phyloP scores from a whole-genome alignment of 2,113 vertebrate genomes.

The Catharus minimus region DNA sequence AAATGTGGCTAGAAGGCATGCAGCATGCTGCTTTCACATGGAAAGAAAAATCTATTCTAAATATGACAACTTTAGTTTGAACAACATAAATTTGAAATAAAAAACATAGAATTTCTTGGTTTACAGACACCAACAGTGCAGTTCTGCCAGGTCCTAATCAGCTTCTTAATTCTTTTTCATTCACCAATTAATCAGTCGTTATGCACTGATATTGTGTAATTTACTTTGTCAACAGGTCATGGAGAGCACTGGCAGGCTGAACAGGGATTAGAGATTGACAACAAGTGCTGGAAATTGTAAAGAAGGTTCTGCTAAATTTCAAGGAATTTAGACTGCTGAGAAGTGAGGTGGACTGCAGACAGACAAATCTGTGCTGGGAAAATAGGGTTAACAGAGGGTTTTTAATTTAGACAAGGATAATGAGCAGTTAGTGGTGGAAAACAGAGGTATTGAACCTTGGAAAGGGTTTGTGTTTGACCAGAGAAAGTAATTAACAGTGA shows the following conservation, averaged over 20 bases:
- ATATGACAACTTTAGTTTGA: neutral
- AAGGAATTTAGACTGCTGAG: neutral
- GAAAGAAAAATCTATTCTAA: neutral
- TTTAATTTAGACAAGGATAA: neutral
- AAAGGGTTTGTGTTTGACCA: too few relatives aligned
- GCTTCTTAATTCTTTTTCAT: neutral
- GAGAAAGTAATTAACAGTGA: too few relatives aligned
- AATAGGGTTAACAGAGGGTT: neutral
- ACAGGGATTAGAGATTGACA: neutral
- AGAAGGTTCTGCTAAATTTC: neutral
- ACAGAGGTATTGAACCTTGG: too few relatives aligned
- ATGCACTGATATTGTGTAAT: fast-evolving
- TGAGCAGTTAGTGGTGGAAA: too few relatives aligned
- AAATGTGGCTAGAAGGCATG: neutral
- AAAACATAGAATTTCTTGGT: neutral
- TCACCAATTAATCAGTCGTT: neutral
- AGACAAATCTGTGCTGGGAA: neutral
- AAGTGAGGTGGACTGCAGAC: too few relatives aligned
- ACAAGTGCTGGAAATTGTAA: neutral
- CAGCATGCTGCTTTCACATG: neutral
- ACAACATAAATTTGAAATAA: neutral
- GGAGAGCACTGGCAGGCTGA: neutral
- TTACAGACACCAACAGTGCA: neutral
- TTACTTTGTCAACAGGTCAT: neutral
- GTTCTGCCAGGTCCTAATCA: neutral